Conservation (phyloP, 2,797 vertebrate species). For the Rallus crepitans region DNA sequence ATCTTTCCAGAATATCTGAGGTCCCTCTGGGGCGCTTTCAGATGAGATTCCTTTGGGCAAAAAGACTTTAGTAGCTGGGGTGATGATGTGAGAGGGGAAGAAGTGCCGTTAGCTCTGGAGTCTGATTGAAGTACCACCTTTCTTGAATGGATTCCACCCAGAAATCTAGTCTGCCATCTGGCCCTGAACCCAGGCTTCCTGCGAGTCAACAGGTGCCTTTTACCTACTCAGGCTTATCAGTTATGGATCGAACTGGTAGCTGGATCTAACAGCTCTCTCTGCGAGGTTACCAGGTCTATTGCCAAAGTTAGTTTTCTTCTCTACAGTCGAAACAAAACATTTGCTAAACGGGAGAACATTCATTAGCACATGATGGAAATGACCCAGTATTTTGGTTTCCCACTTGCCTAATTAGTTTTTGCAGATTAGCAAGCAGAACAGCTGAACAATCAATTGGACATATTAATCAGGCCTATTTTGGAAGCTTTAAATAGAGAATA, state of each 20-base stretch:
- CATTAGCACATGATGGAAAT: conserved; percentile 62
- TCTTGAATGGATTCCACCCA: background rate
- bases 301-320: background rate
- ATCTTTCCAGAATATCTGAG: background rate
- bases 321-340: conserved; percentile 47
- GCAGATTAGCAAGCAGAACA: conserved; percentile 65
- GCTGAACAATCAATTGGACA: conserved; percentile 68
- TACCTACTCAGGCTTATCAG: background rate
- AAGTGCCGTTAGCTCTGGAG: background rate
- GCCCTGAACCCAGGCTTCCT: background rate
- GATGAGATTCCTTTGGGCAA: background rate
- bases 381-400: conserved; percentile 72
- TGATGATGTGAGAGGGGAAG: background rate
- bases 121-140: background rate
- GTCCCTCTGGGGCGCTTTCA: background rate
- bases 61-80: background rate
- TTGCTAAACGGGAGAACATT: conserved; percentile 52
- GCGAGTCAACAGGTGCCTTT: background rate
- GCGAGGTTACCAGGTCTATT: background rate
- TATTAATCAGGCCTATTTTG: conserved; percentile 72
- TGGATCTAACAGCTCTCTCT: background rate
- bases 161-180: background rate
- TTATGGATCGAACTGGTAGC: background rate
- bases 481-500: conserved; percentile 61
- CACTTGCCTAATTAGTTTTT: conserved; percentile 73